Base-by-base conservation (phyloP, 2,888 invertebrate species). In the Apantesis nais region DNA sequence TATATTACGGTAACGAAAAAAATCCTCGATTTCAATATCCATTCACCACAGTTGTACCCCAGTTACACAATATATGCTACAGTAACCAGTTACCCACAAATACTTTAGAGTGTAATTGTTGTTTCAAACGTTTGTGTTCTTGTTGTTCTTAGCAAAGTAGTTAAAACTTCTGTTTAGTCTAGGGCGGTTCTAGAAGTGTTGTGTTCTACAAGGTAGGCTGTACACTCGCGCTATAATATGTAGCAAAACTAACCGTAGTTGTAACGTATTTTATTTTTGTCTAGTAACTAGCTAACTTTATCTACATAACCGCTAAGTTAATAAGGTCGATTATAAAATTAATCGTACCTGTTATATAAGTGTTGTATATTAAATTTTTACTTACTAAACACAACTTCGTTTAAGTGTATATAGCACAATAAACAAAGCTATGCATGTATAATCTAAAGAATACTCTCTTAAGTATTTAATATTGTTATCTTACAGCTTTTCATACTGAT, bases 151-250 rank as follows among this genome's bases (percentile, higher is more conserved):
- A 62, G 63, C 68, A 72, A 74, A 72, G 72, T 79, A 77, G 75
- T 79, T 76, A 76, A 73, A 77, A 79, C 66, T 79, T 76, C 52
- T 63, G 67, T 65, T 70, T 77, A 68, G 73, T 74, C 67, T 58
- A 52, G 64, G 69, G 72, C 74, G 73, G 61, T 78, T 73, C 72
- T 72, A 71, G 73, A 73, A 72, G 69, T 71, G 48, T 31, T 48
- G 44, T 63, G 22, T 55, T 66, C 68, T 66, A 65, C 79, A 39
- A 66, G 22, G 60, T 16, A 14, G 34, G 60, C 25, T 31, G 29
- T 31, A 64, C 64, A 69, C 58, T 5, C 1, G 0, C 52, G 7
- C 8, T 1, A 11, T 19, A 16, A 16, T 48, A 48, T 19, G 22
- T 22, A 37, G 22, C 19, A 16, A 34, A 61, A 62, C 41, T 62